Base-by-base conservation (phyloP, 1,140 invertebrate genomes). In the Drosophila navojoa region DNA sequence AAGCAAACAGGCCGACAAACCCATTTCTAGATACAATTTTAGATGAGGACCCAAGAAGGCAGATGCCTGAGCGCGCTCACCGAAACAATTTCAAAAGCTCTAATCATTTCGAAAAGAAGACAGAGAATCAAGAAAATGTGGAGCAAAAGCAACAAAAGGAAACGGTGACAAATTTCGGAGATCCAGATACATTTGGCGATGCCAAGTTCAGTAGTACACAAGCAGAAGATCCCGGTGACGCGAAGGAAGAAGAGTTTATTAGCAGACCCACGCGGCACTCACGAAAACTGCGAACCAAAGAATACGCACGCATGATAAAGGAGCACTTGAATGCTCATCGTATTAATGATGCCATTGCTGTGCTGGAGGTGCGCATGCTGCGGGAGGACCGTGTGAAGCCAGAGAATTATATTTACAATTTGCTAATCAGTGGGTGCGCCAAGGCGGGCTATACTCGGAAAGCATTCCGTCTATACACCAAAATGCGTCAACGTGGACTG, bases 351-450 rank as follows among this genome's bases (percentile, higher is more conserved):
- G 97, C 97, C 5, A 93, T 97, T 40, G 94, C 95, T 71, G 93
- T 98, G 4, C 90, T 98, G 15, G 95, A 97, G 81, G 92, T 94
- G 27, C 93, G 93, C 79, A 95, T 97, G 94, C 81, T 96, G 10
- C 94, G 95, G 90, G 93, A 95, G 82, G 97, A 98, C 90, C 93
- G 94, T 77, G 95, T 96, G 5, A 95, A 95, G 91, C 97, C 97
- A 1, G 94, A 95, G 59, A 93, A 93, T 67, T 97, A 96, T 90
- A 95, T 97, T 62, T 98, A 96, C 82, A 96, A 95, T 87, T 93
- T 97, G 40, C 87, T 98, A 25, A 96, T 99, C 63, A 94, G 94
- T 71, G 96, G 94, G 9, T 97, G 96, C 93, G 97, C 96, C 5
- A 91, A 94, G 70, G 94, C 95, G 5, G 98, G 98, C 2, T 96